A percentile compares a stretch with the other conserved stretches of the same genome.
Conservation (phyloP, 2,113 vertebrate genomes). For the Murina feae region DNA sequence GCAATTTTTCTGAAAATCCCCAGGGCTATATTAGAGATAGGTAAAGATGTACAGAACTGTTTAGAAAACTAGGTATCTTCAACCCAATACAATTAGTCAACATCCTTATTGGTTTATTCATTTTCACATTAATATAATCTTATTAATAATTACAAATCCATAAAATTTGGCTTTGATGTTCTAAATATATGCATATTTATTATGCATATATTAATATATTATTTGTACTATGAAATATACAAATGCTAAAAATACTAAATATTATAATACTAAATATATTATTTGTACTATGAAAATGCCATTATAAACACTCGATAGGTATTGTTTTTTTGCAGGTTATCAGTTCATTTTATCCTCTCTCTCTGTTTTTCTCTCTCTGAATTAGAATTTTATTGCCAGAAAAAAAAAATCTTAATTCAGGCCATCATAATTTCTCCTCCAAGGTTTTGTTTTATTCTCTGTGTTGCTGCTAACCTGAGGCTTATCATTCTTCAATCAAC, state of each 20-base stretch:
- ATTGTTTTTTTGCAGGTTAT: neutral
- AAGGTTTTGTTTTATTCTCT: neutral
- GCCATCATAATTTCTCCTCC: neutral
- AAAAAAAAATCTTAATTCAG: neutral
- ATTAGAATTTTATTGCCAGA: neutral
- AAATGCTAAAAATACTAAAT: too few species aligned
- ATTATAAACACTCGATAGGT: neutral
- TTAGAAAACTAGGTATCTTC: slow-evolving; percentile 46
- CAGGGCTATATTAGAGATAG: slow-evolving; percentile 71
- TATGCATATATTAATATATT: too few species aligned
- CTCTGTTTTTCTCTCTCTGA: neutral
- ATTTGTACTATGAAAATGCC: neutral
- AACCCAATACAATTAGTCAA: neutral
- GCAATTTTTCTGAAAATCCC: slow-evolving; percentile 77
- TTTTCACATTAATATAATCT: slow-evolving; percentile 45
- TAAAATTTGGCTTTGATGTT: neutral
- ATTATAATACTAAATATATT: too few species aligned
- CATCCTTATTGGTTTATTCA: slow-evolving; percentile 25
- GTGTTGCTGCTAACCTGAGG: neutral
- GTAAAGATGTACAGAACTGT: slow-evolving; percentile 21
- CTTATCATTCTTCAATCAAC: neutral
- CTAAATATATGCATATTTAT: neutral
- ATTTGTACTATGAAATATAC: neutral
- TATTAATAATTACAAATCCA: slow-evolving; percentile 19
- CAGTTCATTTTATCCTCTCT: neutral